phyloP scores from a whole-genome alignment of 2,888 invertebrate genomes.

The Hirudinaria manillensis region DNA sequence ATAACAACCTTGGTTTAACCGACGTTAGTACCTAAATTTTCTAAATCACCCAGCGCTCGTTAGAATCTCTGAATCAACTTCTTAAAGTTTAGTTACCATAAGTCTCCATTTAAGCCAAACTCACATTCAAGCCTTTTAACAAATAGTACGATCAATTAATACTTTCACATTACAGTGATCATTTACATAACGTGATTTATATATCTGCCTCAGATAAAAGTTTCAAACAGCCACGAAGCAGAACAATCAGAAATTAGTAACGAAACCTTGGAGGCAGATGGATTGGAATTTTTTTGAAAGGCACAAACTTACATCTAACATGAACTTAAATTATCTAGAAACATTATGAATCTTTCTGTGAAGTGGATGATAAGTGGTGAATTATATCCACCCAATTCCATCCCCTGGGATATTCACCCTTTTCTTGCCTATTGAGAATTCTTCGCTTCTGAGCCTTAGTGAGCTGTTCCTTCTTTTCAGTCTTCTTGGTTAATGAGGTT shows the following conservation, averaged over 20 bases:
- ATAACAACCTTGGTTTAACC: background rate
- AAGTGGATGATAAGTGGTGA: constrained; percentile 71
- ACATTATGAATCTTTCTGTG: constrained; percentile 56
- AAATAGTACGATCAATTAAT: background rate
- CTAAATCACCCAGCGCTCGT: background rate
- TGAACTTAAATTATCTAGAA: background rate
- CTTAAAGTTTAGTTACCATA: background rate
- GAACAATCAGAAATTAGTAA: background rate
- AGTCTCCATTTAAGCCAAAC: background rate
- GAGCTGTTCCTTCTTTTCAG: constrained; percentile 65
- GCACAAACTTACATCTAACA: background rate
- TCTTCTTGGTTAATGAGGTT: constrained; percentile 33
- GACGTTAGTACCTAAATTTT: background rate
- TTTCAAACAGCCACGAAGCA: too few species aligned
- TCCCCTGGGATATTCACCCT: constrained; percentile 78
- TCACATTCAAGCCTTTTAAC: background rate
- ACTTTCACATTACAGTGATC: too few species aligned
- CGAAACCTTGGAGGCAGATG: background rate
- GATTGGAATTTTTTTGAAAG: constrained; percentile 9
- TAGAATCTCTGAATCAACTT: too few species aligned
- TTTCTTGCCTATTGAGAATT: constrained; percentile 73
- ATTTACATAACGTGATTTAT: too few species aligned
- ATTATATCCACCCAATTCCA: constrained; percentile 93
- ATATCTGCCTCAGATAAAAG: too few species aligned
- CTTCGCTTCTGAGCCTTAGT: constrained; percentile 85